These are phyloP conservation scores for Mesocentrotus franciscanus DNA, from an alignment of 53 echinoderm and acorn worm genomes.

Conservation along the genomic window DNA sequence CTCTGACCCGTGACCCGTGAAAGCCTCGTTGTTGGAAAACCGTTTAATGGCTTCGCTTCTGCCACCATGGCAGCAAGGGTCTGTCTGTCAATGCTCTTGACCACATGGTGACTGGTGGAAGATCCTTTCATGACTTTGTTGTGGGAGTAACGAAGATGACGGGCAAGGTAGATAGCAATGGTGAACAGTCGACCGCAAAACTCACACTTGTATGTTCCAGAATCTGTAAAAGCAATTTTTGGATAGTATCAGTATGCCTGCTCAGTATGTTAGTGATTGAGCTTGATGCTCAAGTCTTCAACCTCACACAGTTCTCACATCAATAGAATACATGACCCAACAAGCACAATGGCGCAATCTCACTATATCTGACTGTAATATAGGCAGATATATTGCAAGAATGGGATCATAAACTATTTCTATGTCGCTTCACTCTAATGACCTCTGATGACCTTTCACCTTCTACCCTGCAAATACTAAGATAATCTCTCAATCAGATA, in stretches of 20 bases:
- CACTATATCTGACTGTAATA: too few species aligned
- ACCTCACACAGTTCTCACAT: too few species aligned
- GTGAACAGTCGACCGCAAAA: conserved; percentile 67
- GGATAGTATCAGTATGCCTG: not conserved
- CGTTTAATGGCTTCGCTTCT: not conserved
- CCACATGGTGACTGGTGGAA: conserved; percentile 43
- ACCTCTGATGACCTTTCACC: too few species aligned
- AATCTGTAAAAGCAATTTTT: conserved; percentile 27
- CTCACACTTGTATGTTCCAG: conserved; percentile 59
- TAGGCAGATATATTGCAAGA: too few species aligned
- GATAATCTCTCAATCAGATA: too few species aligned
- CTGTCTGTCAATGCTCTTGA: conserved; percentile 61
- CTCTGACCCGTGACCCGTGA: not conserved
- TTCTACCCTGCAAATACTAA: too few species aligned
- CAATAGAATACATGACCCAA: too few species aligned
- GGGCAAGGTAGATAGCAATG: conserved; percentile 58
- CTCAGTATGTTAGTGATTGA: not conserved
- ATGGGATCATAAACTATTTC: too few species aligned
- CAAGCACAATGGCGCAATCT: too few species aligned
- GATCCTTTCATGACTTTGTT: conserved; percentile 57
- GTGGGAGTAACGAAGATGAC: conserved; percentile 66
- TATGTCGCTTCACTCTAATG: too few species aligned
- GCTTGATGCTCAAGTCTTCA: not conserved
- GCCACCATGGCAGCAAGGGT: conserved; percentile 56
- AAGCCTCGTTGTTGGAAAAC: not conserved